Evolutionary conservation across 2,888 invertebrate species (phyloP), one percentile per base, ranked within the genome.

Genomic region (Chrysina gloriosa): DNA sequence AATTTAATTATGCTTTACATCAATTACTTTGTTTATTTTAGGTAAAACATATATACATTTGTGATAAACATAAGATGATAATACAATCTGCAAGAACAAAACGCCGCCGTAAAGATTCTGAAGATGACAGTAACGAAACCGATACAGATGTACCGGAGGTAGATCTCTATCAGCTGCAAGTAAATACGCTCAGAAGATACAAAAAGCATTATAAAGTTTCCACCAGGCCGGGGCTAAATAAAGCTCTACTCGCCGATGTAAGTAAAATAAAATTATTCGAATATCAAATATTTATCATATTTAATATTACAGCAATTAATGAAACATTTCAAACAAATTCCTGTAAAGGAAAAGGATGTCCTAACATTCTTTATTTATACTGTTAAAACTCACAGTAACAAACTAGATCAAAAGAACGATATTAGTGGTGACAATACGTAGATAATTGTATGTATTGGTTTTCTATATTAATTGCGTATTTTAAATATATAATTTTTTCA

Each of bases 31-130:
- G n/a, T n/a, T n/a, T n/a, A 69, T 83, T 81, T 50, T 83, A 96
- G 96, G 96, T 95, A 36, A 89, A 93, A 76, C 97, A 98, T 81
- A 95, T 94, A 76, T 97, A 98, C 82, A 98, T 98, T 78, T 98
- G 98, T 84, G 98, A 98, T 81, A 92, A 92, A 80, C 98, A 98
- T 84, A 98, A 98, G 84, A 92, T 92, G 81, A 92, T 97, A 79
- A 98, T 98, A 76, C 97, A 97, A 82, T 94, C 94, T 82, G 95
- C 96, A n/a, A 89, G 97, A 74, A 93, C 93, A 11, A 96, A 96
- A 81, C 91, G 96, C 69, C 87, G 95, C 76, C 89, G 94, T 71
- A 95, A 96, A 82, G 97, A 97, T 81, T 96, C 96, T 0, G 96
- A 95, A 78, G 96, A 96, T 78, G 97, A 97, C 77, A 94, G 95